These are phyloP conservation scores for Malacoctenus gilli DNA, from an alignment of 2,797 vertebrate genomes.

Conservation along the genomic window DNA sequence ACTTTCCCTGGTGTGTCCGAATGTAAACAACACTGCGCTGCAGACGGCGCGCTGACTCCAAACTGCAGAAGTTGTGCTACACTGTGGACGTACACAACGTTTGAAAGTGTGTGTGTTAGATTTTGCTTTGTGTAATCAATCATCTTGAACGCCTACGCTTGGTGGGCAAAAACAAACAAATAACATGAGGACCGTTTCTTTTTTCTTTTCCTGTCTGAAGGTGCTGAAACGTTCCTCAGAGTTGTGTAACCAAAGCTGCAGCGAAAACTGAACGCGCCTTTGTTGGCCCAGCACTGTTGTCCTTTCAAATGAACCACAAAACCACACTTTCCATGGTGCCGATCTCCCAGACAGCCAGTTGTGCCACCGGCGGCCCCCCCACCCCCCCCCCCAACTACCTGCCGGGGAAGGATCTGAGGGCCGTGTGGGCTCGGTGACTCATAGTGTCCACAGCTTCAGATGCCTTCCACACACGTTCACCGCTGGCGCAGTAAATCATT, in stretches of 20 bases:
- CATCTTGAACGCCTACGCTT: too few species aligned
- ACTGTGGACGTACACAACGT: neutral
- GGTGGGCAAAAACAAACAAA: too few species aligned
- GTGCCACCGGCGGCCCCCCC: slow-evolving; percentile 29
- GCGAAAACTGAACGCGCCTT: slow-evolving; percentile 61
- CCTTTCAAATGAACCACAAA: slow-evolving; percentile 66
- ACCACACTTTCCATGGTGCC: slow-evolving; percentile 69
- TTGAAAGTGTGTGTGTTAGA: too few species aligned
- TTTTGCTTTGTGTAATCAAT: too few species aligned
- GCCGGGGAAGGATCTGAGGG: slow-evolving; percentile 53
- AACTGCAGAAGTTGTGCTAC: neutral
- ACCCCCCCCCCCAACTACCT: slow-evolving; percentile 60
- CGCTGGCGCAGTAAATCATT: slow-evolving; percentile 56
- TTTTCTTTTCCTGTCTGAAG: neutral
- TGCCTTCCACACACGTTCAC: slow-evolving; percentile 67
- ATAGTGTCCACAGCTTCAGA: slow-evolving; percentile 65
- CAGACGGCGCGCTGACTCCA: neutral
- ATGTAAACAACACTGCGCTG: slow-evolving; percentile 15
- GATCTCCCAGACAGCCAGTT: slow-evolving; percentile 47
- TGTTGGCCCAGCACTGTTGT: slow-evolving; percentile 58
- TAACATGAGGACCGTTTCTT: too few species aligned
- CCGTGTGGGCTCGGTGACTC: slow-evolving; percentile 68
- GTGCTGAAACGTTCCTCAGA: slow-evolving; percentile 20
- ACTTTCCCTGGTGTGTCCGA: slow-evolving; percentile 22
- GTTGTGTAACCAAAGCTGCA: slow-evolving; percentile 39